phyloP scores from a whole-genome alignment of 1,140 invertebrate genomes.

The Nomia melanderi region DNA sequence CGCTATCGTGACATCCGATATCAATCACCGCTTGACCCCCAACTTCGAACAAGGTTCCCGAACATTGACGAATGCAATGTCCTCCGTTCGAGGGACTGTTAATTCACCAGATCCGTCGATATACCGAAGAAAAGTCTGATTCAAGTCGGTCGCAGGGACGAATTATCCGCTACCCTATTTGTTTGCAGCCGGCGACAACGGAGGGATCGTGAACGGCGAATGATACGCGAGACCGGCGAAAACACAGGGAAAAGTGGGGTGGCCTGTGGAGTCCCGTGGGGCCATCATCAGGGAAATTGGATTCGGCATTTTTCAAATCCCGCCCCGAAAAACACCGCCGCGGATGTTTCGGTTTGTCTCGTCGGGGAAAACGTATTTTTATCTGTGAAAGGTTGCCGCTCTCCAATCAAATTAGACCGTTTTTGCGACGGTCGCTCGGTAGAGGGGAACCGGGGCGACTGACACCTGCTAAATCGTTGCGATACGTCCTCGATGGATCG shows the following conservation, averaged over 20 bases:
- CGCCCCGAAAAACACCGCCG: conserved; percentile 63
- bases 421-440: conserved; percentile 32
- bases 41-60: background rate
- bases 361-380: conserved; percentile 61
- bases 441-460: conserved; percentile 6
- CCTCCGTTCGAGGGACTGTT: conserved; percentile 27
- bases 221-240: conserved; percentile 57
- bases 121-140: conserved; percentile 33
- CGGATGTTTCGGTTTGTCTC: conserved; percentile 57
- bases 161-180: conserved; percentile 74
- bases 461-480: conserved; percentile 33
- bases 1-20: too few relatives aligned
- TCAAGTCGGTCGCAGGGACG: conserved; percentile 47
- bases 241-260: conserved; percentile 49
- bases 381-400: conserved; percentile 55
- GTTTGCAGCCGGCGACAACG: conserved; percentile 70
- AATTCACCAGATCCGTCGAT: conserved; percentile 64
- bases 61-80: background rate
- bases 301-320: conserved; percentile 76
- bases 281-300: conserved; percentile 80
- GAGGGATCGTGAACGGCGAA: conserved; percentile 55
- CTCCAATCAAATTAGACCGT: conserved; percentile 60
- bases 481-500: conserved; percentile 16
- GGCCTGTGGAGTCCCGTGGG: conserved; percentile 64
- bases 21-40: too few relatives aligned